Evolutionary conservation across 2,113 vertebrate species (phyloP), one percentile per base, ranked within the genome.

Genomic region (Periophthalmus modestus): DNA sequence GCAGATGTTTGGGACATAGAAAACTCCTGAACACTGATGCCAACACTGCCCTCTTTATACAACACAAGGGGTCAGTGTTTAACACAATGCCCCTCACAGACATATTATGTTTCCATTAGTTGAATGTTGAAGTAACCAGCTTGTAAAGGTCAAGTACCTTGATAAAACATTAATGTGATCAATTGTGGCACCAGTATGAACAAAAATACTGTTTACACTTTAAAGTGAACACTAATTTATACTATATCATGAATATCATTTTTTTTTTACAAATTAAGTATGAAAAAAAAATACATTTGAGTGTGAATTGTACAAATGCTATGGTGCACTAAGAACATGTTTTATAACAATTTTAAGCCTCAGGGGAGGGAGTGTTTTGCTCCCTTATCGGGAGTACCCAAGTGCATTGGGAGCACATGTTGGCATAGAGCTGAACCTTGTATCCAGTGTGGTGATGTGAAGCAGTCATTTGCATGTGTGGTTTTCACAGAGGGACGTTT

Each of bases 321-420:
- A 63, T 67, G 68, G 52, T 74, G 33, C 48, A 65, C 71, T n/a
- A 23, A 76, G 75, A 73, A 75, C 61, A 65, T 33, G 69, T 75
- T 80, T 23, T 73, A 66, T 83, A 84, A 75, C 34, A 39, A 13
- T 39, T 39, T 55, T 43, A 74, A 21, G 39, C 52, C 81, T 87
- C 75, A 71, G 19, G 80, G 75, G 85, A 88, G 50, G 18, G 68
- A 72, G 62, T 86, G 85, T 87, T 91, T 89, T 85, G 72, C 80
- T 86, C 75, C 9, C 73, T 76, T 69, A 75, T 83, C 77, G 72
- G 24, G 23, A 74, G 23, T 34, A 74, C 80, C 50, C 72, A 71
- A 74, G 58, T 65, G 73, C 15, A 61, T 62, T 76, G 70, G 24
- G 52, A 73, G 75, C 36, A 68, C 50, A 74, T 74, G 66, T 76